Evolutionary conservation across 2,888 invertebrate species (phyloP), one percentile per base, ranked within the genome.

Genomic region (Ormyrus pomaceus): DNA sequence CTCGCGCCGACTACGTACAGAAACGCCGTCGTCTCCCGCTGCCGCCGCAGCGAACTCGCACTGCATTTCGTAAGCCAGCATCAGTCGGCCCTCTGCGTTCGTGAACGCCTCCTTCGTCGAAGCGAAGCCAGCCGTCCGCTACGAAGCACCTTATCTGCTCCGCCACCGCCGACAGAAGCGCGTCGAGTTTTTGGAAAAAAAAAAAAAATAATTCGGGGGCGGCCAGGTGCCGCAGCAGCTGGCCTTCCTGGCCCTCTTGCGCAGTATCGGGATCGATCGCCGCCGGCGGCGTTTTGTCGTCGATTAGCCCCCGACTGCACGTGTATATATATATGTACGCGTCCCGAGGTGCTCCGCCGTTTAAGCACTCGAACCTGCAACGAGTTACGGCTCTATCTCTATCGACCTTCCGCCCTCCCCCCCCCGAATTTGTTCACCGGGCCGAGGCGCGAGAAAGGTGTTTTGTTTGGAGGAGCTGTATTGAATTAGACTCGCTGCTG

Each of bases 201-300:
- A 19, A 48, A 8, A 48, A 58, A 69, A 59, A 53, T 48, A 19
- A 13, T 45, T 11, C 50, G 70, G 10, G 10, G 64, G 5, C 58
- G 61, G 19, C 19, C 19, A 19, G 19, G 19, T 19, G 19, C 19
- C 19, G 19, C 19, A 19, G 19, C 19, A 19, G 19, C 19, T 19
- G 19, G 19, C 19, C 19, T 19, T 19, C 19, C 19, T 19, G 65
- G 59, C 65, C 65, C 59, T 70, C 59, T 72, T 66, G 53, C 77
- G 77, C 70, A 71, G 69, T 56, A 62, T 56, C 59, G 53, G 50
- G 48, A 72, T 78, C 78, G 78, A 73, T 78, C 72, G 66, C 8
- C n/a, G 9, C 10, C 45, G 19, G 66, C 66, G 59, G 53, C 78
- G 66, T 66, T 66, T 78, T 78, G 78, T 72, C 78, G 59, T 59